Evolutionary conservation across 2,888 invertebrate genomes (phyloP), one percentile per base, ranked within the genome.

Genomic region (Rhyacophila evoluta): DNA sequence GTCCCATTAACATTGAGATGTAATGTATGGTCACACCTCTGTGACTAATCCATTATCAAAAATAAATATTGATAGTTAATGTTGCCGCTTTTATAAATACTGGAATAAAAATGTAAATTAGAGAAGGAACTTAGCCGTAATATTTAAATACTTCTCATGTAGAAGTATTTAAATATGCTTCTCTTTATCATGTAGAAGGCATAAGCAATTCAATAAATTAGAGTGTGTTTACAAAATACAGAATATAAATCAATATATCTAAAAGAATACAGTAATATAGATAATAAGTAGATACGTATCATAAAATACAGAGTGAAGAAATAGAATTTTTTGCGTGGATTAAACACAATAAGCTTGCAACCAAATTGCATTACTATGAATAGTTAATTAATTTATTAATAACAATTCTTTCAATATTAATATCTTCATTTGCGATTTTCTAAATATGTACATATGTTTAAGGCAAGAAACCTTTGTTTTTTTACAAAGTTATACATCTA

Each of bases 291-390:
- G 55, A 2, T 55, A 8, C 19, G 1, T 55, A 55, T 55, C 19
- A 55, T 55, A 2, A n/a, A 55, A 25, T 55, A 55, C 19, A 10
- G 55, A 55, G 55, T 55, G 55, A 55, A 55, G 55, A 55, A 55
- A 55, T 55, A 55, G 55, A 19, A 39, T 55, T 55, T 55, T 55
- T 55, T 10, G 55, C 55, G 55, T 55, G 55, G 19, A 55, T 55
- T 55, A 55, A 55, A 55, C 55, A 55, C 55, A 55, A 55, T 55
- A 55, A 55, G 55, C 55, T 55, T 55, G 55, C 55, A 55, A 55
- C 55, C 55, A 19, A 55, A 55, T 55, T 55, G 55, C 55, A 55
- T 55, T 25, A 55, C 55, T 55, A 55, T 55, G 55, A 55, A 55
- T 55, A 25, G n/a, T n/a, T n/a, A n/a, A n/a, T n/a, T n/a, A n/a